Base-by-base conservation (phyloP, 2,113 vertebrate genomes). In the Notechis scutatus region DNA sequence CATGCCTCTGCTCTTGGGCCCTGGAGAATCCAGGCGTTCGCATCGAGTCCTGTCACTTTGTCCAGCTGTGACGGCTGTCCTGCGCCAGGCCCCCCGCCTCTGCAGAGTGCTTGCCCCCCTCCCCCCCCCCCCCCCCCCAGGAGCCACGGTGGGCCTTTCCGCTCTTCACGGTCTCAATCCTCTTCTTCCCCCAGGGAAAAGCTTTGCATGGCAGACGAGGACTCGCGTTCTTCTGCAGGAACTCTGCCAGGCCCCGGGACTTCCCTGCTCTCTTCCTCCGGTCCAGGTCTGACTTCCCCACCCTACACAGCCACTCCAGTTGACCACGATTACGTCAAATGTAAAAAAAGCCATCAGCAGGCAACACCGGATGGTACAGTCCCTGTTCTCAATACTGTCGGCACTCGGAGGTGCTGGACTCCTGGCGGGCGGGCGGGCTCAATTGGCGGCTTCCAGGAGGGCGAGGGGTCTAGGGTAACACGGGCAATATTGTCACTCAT, bases 281-380 rank as follows among this genome's bases (percentile, higher is more conserved):
- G 98, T 96, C 98, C 99, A 99, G 99, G 99, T 99, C 98, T 99
- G 98, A 98, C 98, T 98, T 99, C 99, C 96, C 99, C 99, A 98
- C 98, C 98, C 98, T 99, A 99, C 97, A 98, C 98, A 98, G 98
- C 99, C 97, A 98, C 99, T 98, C 99, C 99, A 96, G 98, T 99
- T 98, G 99, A 99, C 99, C 99, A 99, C 96, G 99, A 99, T 99
- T 99, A 99, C 99, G 98, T 98, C 98, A 99, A 99, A 99, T 99
- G 99, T 98, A 99, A 99, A 99, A 99, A 98, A 97, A 98, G 98
- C 97, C 98, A 97, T 97, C 99, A 99, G 98, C 98, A 99, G 98
- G 98, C 98, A 96, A 98, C 99, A 98, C 98, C 98, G 98, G 99
- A 99, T 97, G 99, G 99, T 99, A 99, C 97, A 99, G 99, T 99